phyloP scores from a whole-genome alignment of 2,797 vertebrate genomes.

The Epinephelus coioides region DNA sequence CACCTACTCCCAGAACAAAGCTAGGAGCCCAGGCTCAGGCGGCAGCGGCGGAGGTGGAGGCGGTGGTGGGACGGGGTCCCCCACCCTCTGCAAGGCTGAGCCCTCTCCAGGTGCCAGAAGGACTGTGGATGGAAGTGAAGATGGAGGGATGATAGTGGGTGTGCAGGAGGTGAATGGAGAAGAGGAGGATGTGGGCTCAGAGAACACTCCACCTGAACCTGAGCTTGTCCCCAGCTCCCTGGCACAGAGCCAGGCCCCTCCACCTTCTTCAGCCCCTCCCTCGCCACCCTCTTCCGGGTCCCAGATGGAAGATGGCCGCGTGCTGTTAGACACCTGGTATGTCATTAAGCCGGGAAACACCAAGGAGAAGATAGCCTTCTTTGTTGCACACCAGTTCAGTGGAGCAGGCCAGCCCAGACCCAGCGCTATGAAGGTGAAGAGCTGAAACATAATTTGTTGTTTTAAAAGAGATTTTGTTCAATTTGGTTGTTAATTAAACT shows the following conservation, averaged over 20 bases:
- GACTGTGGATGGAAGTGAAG: slow-evolving; percentile 65
- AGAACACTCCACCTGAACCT: slow-evolving; percentile 86
- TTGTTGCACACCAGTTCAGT: slow-evolving; percentile 95
- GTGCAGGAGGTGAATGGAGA: slow-evolving; percentile 61
- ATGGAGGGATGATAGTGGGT: slow-evolving; percentile 76
- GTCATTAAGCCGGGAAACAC: slow-evolving; percentile 98
- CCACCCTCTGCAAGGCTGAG: slow-evolving; percentile 81
- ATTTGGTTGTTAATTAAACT: neutral
- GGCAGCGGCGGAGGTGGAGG: slow-evolving; percentile 70
- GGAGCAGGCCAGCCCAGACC: slow-evolving; percentile 86
- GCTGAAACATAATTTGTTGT: neutral
- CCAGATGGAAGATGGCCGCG: slow-evolving; percentile 91
- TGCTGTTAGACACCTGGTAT: slow-evolving; percentile 97
- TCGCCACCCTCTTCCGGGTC: slow-evolving; percentile 71
- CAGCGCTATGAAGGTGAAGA: slow-evolving; percentile 90
- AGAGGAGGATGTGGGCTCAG: slow-evolving; percentile 84
- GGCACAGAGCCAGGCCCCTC: slow-evolving; percentile 67
- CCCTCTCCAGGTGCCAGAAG: slow-evolving; percentile 69
- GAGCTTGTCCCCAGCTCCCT: slow-evolving; percentile 59
- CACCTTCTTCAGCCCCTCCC: slow-evolving; percentile 67
- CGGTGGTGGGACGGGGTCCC: slow-evolving; percentile 61
- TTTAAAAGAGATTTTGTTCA: neutral
- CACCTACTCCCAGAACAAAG: slow-evolving; percentile 93
- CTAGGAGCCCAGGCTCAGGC: slow-evolving; percentile 81
- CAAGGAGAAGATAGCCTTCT: slow-evolving; percentile 98